Percentiles rank a stretch among this genome's conserved stretches.
Evolutionary conservation across 2,888 invertebrate species (phyloP).

Genomic region (Bruchidius siliquastri): DNA sequence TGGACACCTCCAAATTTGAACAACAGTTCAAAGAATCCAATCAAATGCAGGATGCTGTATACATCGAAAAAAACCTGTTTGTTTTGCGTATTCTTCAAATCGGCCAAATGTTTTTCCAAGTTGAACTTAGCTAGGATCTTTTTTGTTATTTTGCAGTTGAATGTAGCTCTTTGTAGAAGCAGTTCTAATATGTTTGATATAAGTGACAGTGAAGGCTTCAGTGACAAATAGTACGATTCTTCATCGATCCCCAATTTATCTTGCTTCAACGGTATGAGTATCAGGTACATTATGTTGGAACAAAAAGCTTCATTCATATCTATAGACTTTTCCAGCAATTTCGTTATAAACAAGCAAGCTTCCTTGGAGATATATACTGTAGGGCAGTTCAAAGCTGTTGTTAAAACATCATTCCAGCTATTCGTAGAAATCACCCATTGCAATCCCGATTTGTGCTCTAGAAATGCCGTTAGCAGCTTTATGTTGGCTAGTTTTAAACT

Average conservation of each 20-base stretch:
- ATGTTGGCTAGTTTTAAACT: slow-evolving; percentile 63
- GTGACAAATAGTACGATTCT: slow-evolving; percentile 49
- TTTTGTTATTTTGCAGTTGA: neutral
- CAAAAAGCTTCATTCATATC: slow-evolving; percentile 52
- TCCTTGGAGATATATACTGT: slow-evolving; percentile 69
- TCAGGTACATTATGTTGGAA: slow-evolving; percentile 52
- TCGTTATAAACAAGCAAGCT: slow-evolving; percentile 59
- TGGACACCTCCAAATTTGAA: neutral
- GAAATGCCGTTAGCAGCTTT: slow-evolving; percentile 57
- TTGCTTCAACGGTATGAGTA: slow-evolving; percentile 57
- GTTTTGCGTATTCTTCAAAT: slow-evolving; percentile 39
- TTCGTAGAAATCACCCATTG: slow-evolving; percentile 60
- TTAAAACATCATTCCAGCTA: slow-evolving; percentile 62
- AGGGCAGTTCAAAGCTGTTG: slow-evolving; percentile 59
- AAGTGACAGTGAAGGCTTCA: slow-evolving; percentile 56
- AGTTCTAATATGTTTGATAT: slow-evolving; percentile 52
- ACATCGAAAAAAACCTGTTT: slow-evolving; percentile 49
- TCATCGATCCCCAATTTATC: slow-evolving; percentile 31
- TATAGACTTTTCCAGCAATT: slow-evolving; percentile 55
- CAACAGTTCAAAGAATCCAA: slow-evolving; percentile 18
- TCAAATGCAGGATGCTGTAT: slow-evolving; percentile 44
- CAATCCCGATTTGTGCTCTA: slow-evolving; percentile 60
- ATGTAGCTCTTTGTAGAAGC: slow-evolving; percentile 16
- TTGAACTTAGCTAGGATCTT: slow-evolving; percentile 39
- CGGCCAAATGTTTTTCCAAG: slow-evolving; percentile 43